These are phyloP conservation scores for Danionella dracula DNA, from an alignment of 2,797 vertebrate genomes.

Conservation along the genomic window DNA sequence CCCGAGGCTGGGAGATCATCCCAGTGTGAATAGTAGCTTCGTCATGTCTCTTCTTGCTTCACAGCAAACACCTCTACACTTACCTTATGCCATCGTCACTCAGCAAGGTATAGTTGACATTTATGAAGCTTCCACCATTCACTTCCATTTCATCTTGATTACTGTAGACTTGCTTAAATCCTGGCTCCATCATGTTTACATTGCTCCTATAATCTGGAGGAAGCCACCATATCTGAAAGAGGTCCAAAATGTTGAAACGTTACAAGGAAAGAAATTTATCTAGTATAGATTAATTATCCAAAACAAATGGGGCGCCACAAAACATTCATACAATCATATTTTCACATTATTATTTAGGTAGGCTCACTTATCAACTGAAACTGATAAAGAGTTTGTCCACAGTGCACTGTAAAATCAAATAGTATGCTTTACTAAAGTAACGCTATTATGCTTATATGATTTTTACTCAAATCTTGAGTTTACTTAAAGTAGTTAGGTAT, in stretches of 20 bases:
- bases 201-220: conserved; percentile 63
- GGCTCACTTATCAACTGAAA: too few relatives aligned
- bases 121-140: conserved; percentile 60
- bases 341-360: too few relatives aligned
- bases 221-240: conserved; percentile 82
- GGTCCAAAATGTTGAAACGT: not conserved
- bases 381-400: too few relatives aligned
- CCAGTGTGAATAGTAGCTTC: not conserved
- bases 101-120: conserved; percentile 77
- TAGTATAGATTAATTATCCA: too few relatives aligned
- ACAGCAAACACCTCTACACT: conserved; percentile 1
- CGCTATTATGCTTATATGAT: too few relatives aligned
- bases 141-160: conserved; percentile 44
- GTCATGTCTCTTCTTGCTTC: conserved; percentile 35
- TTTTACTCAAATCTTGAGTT: too few relatives aligned
- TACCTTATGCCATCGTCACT: conserved; percentile 74
- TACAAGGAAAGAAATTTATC: not conserved
- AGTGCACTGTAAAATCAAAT: too few relatives aligned
- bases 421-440: too few relatives aligned
- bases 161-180: conserved; percentile 76
- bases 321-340: too few relatives aligned
- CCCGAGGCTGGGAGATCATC: conserved; percentile 3
- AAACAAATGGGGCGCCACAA: too few relatives aligned
- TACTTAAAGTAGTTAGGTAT: too few relatives aligned
- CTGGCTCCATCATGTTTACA: conserved; percentile 65